phyloP scores from a whole-genome alignment of 2,797 vertebrate genomes.

The Lacerta agilis region DNA sequence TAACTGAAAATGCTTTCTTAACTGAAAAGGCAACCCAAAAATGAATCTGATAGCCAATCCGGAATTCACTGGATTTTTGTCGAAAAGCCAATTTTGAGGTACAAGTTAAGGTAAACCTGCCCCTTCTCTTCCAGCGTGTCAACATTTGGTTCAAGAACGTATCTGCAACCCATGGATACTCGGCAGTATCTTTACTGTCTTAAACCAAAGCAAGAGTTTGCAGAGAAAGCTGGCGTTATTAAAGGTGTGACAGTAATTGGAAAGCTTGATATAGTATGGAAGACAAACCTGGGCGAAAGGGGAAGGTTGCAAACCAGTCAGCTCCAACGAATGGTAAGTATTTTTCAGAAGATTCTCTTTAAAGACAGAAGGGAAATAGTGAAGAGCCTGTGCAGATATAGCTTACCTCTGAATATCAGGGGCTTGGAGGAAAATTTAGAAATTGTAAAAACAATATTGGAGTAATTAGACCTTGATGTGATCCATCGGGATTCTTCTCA shows the following conservation, averaged over 20 bases:
- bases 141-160: conserved; percentile 97
- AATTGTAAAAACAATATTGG: neutral
- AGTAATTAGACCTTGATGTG: neutral
- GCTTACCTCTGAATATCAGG: neutral
- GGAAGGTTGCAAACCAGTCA: conserved; percentile 97
- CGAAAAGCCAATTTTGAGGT: neutral
- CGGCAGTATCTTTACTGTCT: conserved; percentile 97
- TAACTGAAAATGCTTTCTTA: conserved; percentile 5
- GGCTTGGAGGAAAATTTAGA: neutral
- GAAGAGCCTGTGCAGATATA: neutral
- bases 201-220: conserved; percentile 96
- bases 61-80: neutral
- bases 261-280: conserved; percentile 98
- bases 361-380: neutral
- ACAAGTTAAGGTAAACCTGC: neutral
- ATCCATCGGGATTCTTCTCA: neutral
- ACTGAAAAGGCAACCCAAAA: neutral
- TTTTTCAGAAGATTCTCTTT: conserved; percentile 3
- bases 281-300: conserved; percentile 96
- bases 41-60: neutral
- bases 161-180: conserved; percentile 97
- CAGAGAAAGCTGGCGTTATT: conserved; percentile 97
- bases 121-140: conserved; percentile 80
- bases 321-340: conserved; percentile 94
- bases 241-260: conserved; percentile 98